These are phyloP conservation scores for Rhodinocichla rosea DNA, from an alignment of 2,113 vertebrate genomes.

Conservation along the genomic window DNA sequence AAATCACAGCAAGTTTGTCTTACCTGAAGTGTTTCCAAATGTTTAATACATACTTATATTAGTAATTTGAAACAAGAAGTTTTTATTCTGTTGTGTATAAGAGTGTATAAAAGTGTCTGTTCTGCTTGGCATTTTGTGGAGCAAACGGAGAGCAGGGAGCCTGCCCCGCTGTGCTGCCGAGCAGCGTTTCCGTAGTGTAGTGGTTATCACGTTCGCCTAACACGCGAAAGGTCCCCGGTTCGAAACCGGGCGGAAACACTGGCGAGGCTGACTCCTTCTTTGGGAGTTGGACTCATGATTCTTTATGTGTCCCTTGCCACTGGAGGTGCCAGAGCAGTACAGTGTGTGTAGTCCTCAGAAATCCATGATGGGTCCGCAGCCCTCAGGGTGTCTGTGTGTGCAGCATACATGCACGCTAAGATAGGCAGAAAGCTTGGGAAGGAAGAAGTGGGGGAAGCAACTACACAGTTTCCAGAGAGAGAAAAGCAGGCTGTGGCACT, in stretches of 20 bases:
- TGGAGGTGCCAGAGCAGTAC: background rate
- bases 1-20: background rate
- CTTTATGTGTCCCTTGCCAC: background rate
- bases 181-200: background rate
- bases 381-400: fast-evolving
- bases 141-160: background rate
- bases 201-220: constrained; percentile 1
- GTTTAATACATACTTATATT: background rate
- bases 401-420: fast-evolving
- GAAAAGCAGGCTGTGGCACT: background rate
- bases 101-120: fast-evolving
- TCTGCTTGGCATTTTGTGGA: fast-evolving
- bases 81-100: background rate
- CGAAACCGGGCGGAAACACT: background rate
- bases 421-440: background rate
- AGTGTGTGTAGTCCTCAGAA: background rate
- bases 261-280: fast-evolving
- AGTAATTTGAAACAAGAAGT: background rate
- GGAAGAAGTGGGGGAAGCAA: background rate
- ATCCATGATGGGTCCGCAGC: background rate
- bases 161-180: fast-evolving
- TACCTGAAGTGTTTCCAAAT: background rate
- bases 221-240: background rate
- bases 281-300: fast-evolving
- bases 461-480: background rate